These are phyloP conservation scores for Corythornis madagascariensis DNA, from an alignment of 2,113 vertebrate species.

Conservation along the genomic window DNA sequence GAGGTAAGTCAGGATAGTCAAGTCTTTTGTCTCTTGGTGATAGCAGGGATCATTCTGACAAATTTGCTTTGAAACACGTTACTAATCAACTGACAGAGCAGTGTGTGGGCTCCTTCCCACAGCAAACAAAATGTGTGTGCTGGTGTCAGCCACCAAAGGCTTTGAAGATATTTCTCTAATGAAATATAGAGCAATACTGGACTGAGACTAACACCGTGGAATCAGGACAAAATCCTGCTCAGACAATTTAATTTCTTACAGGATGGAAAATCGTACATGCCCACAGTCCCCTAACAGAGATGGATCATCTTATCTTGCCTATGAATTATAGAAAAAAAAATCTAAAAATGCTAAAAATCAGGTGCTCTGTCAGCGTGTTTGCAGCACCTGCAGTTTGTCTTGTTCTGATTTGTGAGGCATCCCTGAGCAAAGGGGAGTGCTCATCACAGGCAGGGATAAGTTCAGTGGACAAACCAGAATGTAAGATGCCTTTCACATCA, in stretches of 20 bases:
- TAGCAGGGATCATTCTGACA: neutral
- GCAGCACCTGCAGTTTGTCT: neutral
- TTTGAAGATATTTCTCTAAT: neutral
- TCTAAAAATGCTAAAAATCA: neutral
- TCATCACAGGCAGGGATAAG: neutral
- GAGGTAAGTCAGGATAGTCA: neutral
- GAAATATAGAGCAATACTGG: neutral
- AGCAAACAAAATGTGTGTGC: rapidly evolving
- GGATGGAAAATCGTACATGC: neutral
- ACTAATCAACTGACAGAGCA: neutral
- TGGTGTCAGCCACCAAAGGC: neutral
- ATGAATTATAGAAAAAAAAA: neutral
- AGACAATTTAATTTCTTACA: neutral
- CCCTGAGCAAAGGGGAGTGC: too few relatives aligned
- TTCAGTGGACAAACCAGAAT: neutral
- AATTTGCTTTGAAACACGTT: neutral
- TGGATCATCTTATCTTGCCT: neutral
- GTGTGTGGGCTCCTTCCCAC: neutral
- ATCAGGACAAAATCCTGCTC: neutral
- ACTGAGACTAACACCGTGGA: neutral
- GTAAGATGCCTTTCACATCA: neutral
- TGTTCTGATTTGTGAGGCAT: neutral
- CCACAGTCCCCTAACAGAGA: neutral
- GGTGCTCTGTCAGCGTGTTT: neutral
- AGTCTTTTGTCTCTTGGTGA: neutral